Base-by-base conservation (phyloP, 1,140 invertebrate genomes). In the Hypothenemus hampei region DNA sequence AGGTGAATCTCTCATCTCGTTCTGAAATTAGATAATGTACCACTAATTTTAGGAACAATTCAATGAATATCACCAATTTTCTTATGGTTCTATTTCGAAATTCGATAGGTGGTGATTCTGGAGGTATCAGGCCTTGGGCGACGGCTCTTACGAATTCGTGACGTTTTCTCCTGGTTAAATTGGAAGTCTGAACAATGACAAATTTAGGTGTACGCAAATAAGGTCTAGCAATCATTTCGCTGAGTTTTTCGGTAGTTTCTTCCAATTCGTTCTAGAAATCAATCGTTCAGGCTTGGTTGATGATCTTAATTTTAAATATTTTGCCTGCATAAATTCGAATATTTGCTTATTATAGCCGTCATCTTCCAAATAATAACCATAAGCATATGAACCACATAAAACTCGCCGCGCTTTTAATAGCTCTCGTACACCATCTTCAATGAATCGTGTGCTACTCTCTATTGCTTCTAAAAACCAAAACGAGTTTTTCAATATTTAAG, bases 241-340 rank as follows among this genome's bases (percentile, higher is more conserved):
- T 81, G 5, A 86, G 65, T 57, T 79, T 81, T 65, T 85, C 82
- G 16, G 81, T 82, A 20, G 77, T 77, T 61, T 83, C 81, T 68
- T 85, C 83, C 39, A 85, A 64, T 67, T 86, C 84, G 58, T 81
- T 82, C 81, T 85, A 66, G 16, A 70, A 21, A 22, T 4, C 11
- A n/a, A 43, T 21, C 21, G 20, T 23, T 13, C 35, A 43, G 23
- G 22, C 4, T 43, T 8, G 11, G 36, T 37, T 13, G 36, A 7
- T 5, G 1, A 16, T 18, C 7, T 37, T 18, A n/a, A 16, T 6
- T 8, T 11, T n/a, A 43, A 23, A 3, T 18, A 2, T 11, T 43
- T 64, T 70, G 83, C 81, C 77, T 83, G 82, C 80, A 86, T 82
- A 63, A 81, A 83, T 69, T 86, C 83, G 72, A 85, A 86, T 26